Evolutionary conservation across 2,113 vertebrate genomes (phyloP).

Genomic region (Ia io): DNA sequence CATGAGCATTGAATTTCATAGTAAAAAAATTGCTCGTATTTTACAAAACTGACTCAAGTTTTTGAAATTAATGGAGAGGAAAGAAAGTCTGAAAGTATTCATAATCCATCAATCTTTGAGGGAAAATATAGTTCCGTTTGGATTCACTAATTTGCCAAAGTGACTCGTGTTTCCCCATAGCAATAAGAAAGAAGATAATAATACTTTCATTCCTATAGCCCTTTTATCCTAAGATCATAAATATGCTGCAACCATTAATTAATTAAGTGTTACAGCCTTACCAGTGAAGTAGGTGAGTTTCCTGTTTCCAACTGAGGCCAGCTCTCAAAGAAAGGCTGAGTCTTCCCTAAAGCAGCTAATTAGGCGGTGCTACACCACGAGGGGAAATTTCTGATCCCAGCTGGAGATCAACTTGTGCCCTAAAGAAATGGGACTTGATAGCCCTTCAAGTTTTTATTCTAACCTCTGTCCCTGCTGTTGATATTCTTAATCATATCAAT

Average conservation of each 20-base stretch:
- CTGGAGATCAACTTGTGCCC: constrained; percentile 75
- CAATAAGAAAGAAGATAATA: constrained; percentile 33
- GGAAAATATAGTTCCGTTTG: neutral
- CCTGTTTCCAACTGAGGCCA: constrained; percentile 78
- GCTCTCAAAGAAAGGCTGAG: constrained; percentile 65
- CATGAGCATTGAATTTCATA: neutral
- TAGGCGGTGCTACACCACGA: constrained; percentile 64
- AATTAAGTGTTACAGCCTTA: constrained; percentile 77
- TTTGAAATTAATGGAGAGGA: neutral
- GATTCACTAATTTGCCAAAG: constrained; percentile 52
- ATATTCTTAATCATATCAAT: constrained; percentile 68
- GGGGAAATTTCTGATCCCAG: constrained; percentile 78
- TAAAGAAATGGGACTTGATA: constrained; percentile 76
- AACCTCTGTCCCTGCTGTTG: constrained; percentile 68
- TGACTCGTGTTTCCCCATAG: constrained; percentile 23
- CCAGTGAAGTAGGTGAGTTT: constrained; percentile 77
- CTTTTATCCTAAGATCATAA: constrained; percentile 74
- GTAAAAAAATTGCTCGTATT: neutral
- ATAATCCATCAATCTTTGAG: neutral
- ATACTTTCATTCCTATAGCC: constrained; percentile 50
- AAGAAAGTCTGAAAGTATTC: constrained; percentile 24
- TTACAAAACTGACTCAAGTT: neutral
- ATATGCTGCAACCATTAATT: constrained; percentile 76
- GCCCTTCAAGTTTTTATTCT: constrained; percentile 69
- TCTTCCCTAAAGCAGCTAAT: constrained; percentile 75